Conservation (phyloP, 2,888 invertebrate genomes). For the Drosophila dives region DNA sequence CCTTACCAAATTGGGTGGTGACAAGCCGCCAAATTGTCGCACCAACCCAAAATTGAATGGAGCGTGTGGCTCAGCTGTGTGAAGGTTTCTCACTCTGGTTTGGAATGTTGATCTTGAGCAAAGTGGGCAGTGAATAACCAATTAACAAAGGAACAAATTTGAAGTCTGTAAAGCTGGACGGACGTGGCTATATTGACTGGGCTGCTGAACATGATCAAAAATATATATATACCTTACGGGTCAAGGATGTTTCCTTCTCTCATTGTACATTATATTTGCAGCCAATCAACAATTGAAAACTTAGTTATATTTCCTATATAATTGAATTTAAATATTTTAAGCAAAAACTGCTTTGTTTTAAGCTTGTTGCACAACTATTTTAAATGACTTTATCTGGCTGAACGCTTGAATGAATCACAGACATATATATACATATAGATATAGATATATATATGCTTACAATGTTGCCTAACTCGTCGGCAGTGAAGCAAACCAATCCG, state of each 20-base stretch:
- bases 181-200: neutral
- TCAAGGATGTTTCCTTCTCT: neutral
- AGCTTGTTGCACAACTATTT: neutral
- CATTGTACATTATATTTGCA: neutral
- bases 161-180: neutral
- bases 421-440: neutral
- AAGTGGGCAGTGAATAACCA: conserved; percentile 7
- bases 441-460: conserved; percentile 13
- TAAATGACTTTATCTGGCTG: conserved; percentile 11
- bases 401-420: conserved; percentile 49
- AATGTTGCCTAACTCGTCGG: conserved; percentile 39
- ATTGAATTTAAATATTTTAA: neutral
- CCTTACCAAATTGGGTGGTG: conserved; percentile 55
- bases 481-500: conserved; percentile 35
- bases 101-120: conserved; percentile 33
- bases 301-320: neutral
- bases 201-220: neutral
- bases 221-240: neutral
- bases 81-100: conserved; percentile 40
- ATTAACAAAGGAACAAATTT: neutral
- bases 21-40: conserved; percentile 42
- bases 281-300: neutral
- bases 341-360: neutral
- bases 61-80: conserved; percentile 27
- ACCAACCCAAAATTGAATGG: conserved; percentile 29